Conservation (phyloP, 2,113 vertebrate species). For the Sitta europaea region DNA sequence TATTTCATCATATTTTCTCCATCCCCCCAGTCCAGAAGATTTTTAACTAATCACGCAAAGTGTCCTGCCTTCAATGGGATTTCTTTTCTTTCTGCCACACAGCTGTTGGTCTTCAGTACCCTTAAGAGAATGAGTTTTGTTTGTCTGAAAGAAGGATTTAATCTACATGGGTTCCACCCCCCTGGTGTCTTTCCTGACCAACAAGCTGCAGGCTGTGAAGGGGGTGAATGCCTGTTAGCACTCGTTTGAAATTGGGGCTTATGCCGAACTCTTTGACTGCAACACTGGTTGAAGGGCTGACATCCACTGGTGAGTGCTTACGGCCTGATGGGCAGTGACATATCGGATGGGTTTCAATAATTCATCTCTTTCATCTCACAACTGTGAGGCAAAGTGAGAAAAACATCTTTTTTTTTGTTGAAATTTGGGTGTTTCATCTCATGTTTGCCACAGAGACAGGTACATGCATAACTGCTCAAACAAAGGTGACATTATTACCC, state of each 20-base stretch:
- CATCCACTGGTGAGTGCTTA: background rate
- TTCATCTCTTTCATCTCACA: background rate
- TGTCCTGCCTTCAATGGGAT: background rate
- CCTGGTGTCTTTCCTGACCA: background rate
- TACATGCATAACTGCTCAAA: background rate
- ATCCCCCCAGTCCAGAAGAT: background rate
- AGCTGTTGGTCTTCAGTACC: background rate
- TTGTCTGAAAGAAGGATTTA: background rate
- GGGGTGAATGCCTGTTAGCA: background rate
- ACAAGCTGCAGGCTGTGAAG: background rate
- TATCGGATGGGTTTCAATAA: background rate
- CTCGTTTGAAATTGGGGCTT: background rate
- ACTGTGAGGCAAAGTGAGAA: background rate
- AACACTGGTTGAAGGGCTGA: background rate
- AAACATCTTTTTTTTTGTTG: background rate
- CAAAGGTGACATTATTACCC: too few relatives aligned
- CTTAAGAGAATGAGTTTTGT: background rate
- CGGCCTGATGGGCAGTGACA: background rate
- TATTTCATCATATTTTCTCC: background rate
- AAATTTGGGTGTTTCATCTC: background rate
- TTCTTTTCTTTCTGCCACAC: background rate
- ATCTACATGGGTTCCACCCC: accelerated
- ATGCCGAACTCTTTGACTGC: background rate
- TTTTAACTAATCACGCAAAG: background rate
- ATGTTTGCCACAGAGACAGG: background rate